Base-by-base conservation (phyloP, 2,888 invertebrate genomes). In the Polia nebulosa region DNA sequence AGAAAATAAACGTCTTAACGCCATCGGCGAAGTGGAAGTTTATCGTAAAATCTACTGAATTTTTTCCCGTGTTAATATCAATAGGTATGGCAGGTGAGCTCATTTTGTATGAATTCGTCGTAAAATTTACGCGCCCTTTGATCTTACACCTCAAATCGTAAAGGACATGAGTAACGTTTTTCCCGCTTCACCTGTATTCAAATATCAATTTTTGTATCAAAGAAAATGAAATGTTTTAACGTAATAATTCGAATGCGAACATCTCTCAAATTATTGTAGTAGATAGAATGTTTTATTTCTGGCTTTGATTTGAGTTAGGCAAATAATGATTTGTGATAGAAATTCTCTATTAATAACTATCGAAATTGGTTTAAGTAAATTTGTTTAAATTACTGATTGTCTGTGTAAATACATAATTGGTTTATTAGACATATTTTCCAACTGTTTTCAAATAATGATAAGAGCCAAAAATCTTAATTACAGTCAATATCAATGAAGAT, bases 91-190 rank as follows among this genome's bases (percentile, higher is more conserved):
- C 84, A 79, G 84, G 83, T 83, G 82, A 81, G 81, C 83, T 84
- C 88, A 83, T 88, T 85, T 83, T 78, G 74, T 83, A 86, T 85
- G 83, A 87, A 81, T 84, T 85, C 72, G 72, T 81, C 83, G 80
- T 79, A 84, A 87, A 84, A 73, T 87, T 86, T 83, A 87, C 75
- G 80, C 70, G 73, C 63, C 62, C 79, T 86, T 87, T 87, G 86
- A 88, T 87, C 85, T 88, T 81, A 78, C 80, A 78, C 76, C 81
- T 81, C 78, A 79, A 85, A 80, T 85, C 83, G 81, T 84, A 85
- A 83, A 85, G 66, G 56, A 75, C 81, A 78, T 81, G 78, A 72
- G 80, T 74, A 77, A 83, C 57, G 77, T 82, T 81, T 81, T 83
- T 83, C 60, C 62, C 82, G 84, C 73, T 81, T 77, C 82, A 77